Conservation (phyloP, 2,797 vertebrate species). For the Bufotes viridis region DNA sequence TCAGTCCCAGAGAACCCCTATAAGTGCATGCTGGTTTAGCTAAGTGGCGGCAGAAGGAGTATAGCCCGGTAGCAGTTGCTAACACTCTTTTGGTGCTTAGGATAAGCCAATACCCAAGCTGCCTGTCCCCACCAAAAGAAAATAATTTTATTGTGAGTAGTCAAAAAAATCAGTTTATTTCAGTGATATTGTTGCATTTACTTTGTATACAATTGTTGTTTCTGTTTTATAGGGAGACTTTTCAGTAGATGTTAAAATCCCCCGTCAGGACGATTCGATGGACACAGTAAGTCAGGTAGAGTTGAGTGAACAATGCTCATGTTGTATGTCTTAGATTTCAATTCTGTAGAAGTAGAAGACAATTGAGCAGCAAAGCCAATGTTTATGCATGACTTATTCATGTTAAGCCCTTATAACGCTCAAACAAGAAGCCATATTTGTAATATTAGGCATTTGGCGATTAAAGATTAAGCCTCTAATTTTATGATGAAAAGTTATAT, state of each 20-base stretch:
- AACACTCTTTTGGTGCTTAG: too few relatives aligned
- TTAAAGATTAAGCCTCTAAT: background rate
- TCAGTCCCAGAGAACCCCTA: too few relatives aligned
- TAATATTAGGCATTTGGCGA: background rate
- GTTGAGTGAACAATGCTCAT: background rate
- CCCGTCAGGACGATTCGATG: slow-evolving; percentile 53
- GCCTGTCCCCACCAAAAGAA: too few relatives aligned
- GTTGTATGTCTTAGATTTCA: background rate
- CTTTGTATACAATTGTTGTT: background rate
- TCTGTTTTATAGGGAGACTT: slow-evolving; percentile 52
- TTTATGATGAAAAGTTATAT: too few relatives aligned
- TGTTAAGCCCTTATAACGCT: background rate
- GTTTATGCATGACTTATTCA: background rate
- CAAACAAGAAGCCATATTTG: background rate
- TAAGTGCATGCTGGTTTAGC: too few relatives aligned
- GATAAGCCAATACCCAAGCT: too few relatives aligned
- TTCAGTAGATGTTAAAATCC: slow-evolving; percentile 45
- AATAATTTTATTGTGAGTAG: too few relatives aligned
- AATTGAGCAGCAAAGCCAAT: background rate
- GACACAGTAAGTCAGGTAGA: slow-evolving; percentile 52
- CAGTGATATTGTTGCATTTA: background rate
- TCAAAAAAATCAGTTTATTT: too few relatives aligned
- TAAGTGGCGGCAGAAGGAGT: too few relatives aligned
- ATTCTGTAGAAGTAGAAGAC: background rate
- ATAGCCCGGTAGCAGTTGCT: too few relatives aligned